Evolutionary conservation across 2,797 vertebrate species (phyloP).

Genomic region (Falco berigora): DNA sequence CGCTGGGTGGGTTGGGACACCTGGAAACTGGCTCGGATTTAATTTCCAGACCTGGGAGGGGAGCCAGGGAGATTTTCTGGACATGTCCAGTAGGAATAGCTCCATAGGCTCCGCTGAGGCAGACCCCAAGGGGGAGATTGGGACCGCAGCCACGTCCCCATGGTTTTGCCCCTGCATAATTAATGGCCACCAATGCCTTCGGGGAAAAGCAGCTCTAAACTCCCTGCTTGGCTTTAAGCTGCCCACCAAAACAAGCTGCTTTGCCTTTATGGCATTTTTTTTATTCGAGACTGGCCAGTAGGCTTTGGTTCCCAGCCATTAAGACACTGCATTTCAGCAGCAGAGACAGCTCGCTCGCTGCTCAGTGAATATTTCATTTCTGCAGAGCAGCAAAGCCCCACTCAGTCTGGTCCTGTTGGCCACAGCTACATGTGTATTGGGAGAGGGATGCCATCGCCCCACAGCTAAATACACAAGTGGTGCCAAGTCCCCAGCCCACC

Average conservation of each 20-base stretch:
- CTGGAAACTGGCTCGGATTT: neutral
- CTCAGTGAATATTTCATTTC: neutral
- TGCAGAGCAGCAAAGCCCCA: neutral
- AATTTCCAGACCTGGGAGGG: neutral
- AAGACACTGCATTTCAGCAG: neutral
- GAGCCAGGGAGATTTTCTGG: neutral
- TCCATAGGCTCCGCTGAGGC: accelerated
- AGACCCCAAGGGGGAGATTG: accelerated
- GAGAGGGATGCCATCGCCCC: neutral
- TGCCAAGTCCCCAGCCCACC: neutral
- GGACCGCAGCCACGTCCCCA: neutral
- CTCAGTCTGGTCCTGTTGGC: neutral
- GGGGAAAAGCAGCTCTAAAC: neutral
- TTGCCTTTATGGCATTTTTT: neutral
- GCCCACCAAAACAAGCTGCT: neutral
- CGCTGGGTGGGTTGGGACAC: neutral
- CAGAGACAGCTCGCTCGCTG: accelerated
- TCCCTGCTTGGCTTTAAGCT: neutral
- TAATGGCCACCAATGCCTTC: neutral
- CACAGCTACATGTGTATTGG: accelerated
- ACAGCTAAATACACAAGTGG: neutral
- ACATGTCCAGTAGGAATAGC: neutral
- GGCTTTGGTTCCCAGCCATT: neutral
- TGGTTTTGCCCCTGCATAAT: neutral
- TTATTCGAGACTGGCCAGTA: neutral